A percentile compares a stretch with the other conserved stretches of the same genome.
phyloP scores from a whole-genome alignment of 2,888 invertebrate genomes.

The Eilema griseolum region DNA sequence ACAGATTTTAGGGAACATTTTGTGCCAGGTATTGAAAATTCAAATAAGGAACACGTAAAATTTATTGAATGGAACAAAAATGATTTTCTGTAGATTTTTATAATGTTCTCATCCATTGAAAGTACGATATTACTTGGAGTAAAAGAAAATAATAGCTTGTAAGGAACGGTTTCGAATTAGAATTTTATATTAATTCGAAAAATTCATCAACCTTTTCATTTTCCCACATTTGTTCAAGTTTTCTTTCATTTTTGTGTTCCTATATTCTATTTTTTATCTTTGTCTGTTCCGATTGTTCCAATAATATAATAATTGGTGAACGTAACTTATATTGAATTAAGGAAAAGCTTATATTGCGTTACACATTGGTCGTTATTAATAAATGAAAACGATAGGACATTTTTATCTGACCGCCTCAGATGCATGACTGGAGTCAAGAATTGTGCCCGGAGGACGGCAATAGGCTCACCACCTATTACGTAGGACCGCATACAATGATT shows the following conservation, averaged over 20 bases:
- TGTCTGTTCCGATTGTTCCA: no score
- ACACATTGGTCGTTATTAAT: no score
- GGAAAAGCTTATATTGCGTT: no score
- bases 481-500: no score
- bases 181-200: background rate
- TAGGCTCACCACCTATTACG: no score
- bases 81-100: background rate
- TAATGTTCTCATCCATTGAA: background rate
- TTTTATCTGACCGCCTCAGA: no score
- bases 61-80: slow-evolving; percentile 1
- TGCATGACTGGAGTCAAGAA: no score
- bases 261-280: no score
- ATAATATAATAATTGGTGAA: no score
- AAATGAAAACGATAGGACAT: no score
- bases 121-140: background rate
- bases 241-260: background rate
- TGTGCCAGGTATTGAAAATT: slow-evolving; percentile 14
- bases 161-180: background rate
- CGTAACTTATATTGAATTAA: no score
- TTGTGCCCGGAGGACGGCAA: no score
- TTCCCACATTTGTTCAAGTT: background rate
- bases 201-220: background rate
- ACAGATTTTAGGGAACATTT: slow-evolving; percentile 5
- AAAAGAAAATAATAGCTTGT: background rate
- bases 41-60: slow-evolving; percentile 3